Percentiles rank a stretch among this genome's conserved stretches.
These are phyloP conservation scores for Onychomys torridus DNA, from an alignment of 2,797 vertebrate genomes.

Conservation along the genomic window DNA sequence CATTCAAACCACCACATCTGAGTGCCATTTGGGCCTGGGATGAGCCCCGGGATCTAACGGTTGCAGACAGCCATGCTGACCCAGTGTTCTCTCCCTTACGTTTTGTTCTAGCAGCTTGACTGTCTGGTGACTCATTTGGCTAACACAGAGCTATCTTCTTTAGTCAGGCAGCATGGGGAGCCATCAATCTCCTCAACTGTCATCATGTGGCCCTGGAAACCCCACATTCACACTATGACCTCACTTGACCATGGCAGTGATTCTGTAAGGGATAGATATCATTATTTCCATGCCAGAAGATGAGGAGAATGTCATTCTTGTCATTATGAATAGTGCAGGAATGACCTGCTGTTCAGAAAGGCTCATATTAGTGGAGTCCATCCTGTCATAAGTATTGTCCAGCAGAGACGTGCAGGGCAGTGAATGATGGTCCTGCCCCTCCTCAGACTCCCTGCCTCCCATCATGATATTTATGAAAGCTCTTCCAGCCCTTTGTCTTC, in stretches of 20 bases:
- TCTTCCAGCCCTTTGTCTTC: constrained; percentile 75
- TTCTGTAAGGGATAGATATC: constrained; percentile 59
- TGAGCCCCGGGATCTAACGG: not conserved
- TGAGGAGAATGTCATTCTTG: constrained; percentile 16
- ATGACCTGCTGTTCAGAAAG: not conserved
- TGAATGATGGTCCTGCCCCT: not conserved
- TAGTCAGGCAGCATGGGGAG: not conserved
- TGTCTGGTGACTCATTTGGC: constrained; percentile 36
- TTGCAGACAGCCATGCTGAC: not conserved
- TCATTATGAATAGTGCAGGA: not conserved
- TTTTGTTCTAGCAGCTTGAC: not conserved
- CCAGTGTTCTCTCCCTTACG: not conserved
- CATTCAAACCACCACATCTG: not conserved
- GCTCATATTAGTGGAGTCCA: not conserved
- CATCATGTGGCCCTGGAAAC: not conserved
- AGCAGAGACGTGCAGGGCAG: not conserved
- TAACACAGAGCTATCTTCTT: constrained; percentile 47
- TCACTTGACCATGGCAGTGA: constrained; percentile 18
- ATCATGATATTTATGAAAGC: constrained; percentile 53
- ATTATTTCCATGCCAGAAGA: constrained; percentile 40
- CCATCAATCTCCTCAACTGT: constrained; percentile 34
- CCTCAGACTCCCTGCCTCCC: not conserved
- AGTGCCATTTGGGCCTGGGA: not conserved
- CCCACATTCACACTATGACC: not conserved
- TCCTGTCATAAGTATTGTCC: not conserved